These are phyloP conservation scores for Cephus runcator DNA, from an alignment of 2,888 invertebrate genomes.

Conservation along the genomic window DNA sequence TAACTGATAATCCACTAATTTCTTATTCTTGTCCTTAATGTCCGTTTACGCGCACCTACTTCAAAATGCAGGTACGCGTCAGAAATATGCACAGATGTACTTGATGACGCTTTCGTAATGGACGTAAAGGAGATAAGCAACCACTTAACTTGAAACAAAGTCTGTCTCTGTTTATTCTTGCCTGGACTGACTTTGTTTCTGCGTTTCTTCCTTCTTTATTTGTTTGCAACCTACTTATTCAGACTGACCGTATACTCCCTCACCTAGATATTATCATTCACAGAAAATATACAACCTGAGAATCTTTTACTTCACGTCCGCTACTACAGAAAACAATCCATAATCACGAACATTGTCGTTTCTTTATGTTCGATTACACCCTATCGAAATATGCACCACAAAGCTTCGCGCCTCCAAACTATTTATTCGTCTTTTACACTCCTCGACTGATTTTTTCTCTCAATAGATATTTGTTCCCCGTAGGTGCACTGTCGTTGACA, in stretches of 20 bases:
- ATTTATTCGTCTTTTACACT: neutral
- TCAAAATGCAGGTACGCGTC: neutral
- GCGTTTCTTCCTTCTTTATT: neutral
- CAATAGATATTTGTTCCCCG: neutral
- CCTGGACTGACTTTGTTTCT: neutral
- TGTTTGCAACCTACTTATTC: neutral
- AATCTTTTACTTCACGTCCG: slow-evolving; percentile 27
- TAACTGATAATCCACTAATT: neutral
- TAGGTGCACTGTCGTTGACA: neutral
- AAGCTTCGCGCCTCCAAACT: neutral
- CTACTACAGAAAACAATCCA: slow-evolving; percentile 62
- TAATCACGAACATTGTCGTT: slow-evolving; percentile 53
- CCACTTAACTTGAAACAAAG: neutral
- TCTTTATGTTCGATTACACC: slow-evolving; percentile 11
- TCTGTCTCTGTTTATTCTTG: neutral
- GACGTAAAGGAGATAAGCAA: neutral
- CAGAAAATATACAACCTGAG: neutral
- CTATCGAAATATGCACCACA: neutral
- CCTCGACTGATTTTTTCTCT: neutral
- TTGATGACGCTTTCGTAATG: neutral
- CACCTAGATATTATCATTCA: neutral
- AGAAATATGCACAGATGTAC: neutral
- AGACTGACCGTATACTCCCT: neutral
- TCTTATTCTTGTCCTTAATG: neutral
- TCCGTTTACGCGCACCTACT: neutral